These are phyloP conservation scores for Urocynchramus pylzowi DNA, from an alignment of 2,113 vertebrate genomes.

Conservation along the genomic window DNA sequence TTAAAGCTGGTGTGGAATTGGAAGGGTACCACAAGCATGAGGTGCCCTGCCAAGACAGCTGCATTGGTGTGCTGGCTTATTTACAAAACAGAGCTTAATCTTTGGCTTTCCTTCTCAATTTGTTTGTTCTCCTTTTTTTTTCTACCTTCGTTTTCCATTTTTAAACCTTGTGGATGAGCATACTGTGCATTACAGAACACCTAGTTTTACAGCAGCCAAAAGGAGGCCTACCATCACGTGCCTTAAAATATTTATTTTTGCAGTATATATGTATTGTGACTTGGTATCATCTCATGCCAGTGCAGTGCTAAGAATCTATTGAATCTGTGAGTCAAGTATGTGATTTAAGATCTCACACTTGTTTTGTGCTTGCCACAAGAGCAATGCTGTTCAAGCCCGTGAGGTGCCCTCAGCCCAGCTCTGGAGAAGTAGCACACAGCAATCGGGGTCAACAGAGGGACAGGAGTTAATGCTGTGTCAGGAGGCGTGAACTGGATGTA, in stretches of 20 bases:
- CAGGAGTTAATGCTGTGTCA: neutral
- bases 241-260: neutral
- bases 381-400: neutral
- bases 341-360: neutral
- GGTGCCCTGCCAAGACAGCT: neutral
- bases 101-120: neutral
- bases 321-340: neutral
- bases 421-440: neutral
- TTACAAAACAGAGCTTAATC: neutral
- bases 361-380: neutral
- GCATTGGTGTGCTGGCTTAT: neutral
- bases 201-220: neutral
- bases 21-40: neutral
- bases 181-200: neutral
- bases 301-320: neutral
- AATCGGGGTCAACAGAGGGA: accelerated
- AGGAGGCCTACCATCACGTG: accelerated
- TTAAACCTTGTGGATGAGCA: neutral
- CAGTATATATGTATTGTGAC: neutral
- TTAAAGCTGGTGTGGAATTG: neutral
- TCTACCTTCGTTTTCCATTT: neutral
- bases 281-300: neutral
- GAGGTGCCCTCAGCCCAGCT: neutral
- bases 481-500: neutral
- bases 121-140: neutral